These are phyloP conservation scores for Mixornis gularis DNA, from an alignment of 2,113 vertebrate genomes.

Conservation along the genomic window DNA sequence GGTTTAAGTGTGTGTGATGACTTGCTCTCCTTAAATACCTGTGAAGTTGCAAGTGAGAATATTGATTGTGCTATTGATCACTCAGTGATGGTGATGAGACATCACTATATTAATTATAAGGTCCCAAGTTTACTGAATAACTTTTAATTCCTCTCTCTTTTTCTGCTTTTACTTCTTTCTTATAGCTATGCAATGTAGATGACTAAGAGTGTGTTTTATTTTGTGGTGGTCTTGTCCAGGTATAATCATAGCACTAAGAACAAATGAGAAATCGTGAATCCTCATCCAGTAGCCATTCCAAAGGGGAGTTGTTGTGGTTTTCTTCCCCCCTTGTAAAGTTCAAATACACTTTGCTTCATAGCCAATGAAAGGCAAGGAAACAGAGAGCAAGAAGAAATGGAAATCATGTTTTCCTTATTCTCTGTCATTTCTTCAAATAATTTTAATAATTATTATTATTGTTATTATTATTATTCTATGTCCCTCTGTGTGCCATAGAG, in stretches of 20 bases:
- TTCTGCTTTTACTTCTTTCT: not conserved
- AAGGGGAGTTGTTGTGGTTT: not conserved
- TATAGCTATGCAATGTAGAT: not conserved
- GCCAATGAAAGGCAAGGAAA: not conserved
- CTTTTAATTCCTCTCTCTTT: not conserved
- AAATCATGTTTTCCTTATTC: not conserved
- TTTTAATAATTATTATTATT: not conserved
- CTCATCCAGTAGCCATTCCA: not conserved
- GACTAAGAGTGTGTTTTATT: not conserved
- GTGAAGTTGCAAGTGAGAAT: not conserved
- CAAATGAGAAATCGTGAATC: not conserved
- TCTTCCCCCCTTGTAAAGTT: not conserved
- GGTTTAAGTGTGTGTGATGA: not conserved
- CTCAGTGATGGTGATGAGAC: not conserved
- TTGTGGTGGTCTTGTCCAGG: not conserved
- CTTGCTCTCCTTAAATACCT: not conserved
- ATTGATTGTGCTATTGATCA: constrained; percentile 14
- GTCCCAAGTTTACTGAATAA: not conserved
- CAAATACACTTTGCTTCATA: not conserved
- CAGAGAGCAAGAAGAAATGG: not conserved
- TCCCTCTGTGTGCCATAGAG: no score
- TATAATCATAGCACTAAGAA: not conserved
- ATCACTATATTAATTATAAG: not conserved
- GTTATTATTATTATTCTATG: not conserved
- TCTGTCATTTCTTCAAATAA: not conserved